Percentiles rank a stretch among this genome's conserved stretches.
phyloP scores from a whole-genome alignment of 2,797 vertebrate species.

The Acanthopagrus latus region DNA sequence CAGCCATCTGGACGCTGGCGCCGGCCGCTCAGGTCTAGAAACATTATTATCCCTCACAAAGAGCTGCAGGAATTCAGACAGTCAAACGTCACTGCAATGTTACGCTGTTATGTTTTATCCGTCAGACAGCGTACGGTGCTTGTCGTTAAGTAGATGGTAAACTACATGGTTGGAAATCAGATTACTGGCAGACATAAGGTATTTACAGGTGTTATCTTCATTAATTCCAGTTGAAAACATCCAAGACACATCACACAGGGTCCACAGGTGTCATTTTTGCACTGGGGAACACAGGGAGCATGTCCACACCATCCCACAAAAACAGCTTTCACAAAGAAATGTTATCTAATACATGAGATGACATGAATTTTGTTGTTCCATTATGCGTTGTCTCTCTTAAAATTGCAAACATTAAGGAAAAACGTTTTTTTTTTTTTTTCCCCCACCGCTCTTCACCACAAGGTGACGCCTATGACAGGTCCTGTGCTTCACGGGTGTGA shows the following conservation, averaged over 20 bases:
- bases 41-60: slow-evolving; percentile 8
- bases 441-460: too few relatives aligned
- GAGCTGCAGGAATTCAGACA: not conserved
- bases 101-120: not conserved
- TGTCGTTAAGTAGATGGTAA: not conserved
- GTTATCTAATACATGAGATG: too few relatives aligned
- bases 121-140: not conserved
- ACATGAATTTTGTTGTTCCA: too few relatives aligned
- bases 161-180: not conserved
- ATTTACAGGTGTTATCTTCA: slow-evolving; percentile 6
- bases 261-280: not conserved
- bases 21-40: not conserved
- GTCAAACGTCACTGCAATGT: not conserved
- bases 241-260: not conserved
- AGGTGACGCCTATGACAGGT: too few relatives aligned
- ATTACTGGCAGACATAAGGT: not conserved
- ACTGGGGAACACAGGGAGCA: too few relatives aligned
- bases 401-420: too few relatives aligned
- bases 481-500: too few relatives aligned
- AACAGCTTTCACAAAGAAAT: too few relatives aligned
- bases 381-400: too few relatives aligned
- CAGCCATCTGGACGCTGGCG: slow-evolving; percentile 29
- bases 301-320: too few relatives aligned
- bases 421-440: too few relatives aligned
- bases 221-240: not conserved